Conservation (phyloP, 2,113 vertebrate genomes). For the Leucopsar rothschildi region DNA sequence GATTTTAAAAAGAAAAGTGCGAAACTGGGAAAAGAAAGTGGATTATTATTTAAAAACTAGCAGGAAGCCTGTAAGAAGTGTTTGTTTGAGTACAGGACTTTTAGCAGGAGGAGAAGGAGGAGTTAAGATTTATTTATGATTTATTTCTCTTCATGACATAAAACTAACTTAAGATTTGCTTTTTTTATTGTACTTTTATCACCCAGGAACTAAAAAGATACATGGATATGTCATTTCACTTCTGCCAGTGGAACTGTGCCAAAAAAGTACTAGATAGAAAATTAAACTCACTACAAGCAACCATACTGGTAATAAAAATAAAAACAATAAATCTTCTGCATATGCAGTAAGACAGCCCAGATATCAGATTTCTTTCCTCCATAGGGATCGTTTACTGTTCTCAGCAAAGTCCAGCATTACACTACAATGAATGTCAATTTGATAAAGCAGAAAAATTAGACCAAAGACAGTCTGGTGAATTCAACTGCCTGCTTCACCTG, state of each 20-base stretch:
- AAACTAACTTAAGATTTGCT: background rate
- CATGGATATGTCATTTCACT: background rate
- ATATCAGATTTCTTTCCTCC: background rate
- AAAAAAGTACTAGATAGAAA: background rate
- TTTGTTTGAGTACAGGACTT: background rate
- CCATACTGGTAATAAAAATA: background rate
- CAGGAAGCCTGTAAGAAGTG: background rate
- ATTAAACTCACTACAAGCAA: background rate
- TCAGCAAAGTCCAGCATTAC: background rate
- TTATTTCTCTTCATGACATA: background rate
- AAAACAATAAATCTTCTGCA: background rate
- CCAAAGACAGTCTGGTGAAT: background rate
- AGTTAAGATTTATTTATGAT: background rate
- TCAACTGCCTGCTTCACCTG: background rate
- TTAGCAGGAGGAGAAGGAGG: background rate
- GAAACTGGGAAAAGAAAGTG: background rate
- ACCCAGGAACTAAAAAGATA: background rate
- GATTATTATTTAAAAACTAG: background rate
- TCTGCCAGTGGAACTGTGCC: background rate
- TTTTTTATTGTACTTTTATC: background rate
- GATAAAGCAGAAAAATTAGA: background rate
- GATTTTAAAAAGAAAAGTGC: background rate
- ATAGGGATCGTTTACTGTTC: background rate
- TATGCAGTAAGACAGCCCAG: background rate
- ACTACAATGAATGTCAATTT: background rate